Conservation (phyloP, 2,113 vertebrate genomes). For the Colaptes auratus region DNA sequence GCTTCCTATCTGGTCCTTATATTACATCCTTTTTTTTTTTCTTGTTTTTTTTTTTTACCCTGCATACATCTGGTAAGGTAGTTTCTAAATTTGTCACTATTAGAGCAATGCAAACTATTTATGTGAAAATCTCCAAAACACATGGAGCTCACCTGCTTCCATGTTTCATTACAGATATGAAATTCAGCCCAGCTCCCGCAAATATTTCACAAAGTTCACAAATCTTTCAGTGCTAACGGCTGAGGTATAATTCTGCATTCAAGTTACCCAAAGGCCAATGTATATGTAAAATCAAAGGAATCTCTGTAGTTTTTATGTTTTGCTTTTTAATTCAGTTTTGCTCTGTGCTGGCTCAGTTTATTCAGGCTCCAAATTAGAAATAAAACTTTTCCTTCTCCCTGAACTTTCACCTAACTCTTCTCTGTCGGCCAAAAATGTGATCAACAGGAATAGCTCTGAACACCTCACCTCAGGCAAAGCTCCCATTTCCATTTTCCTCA, state of each 20-base stretch:
- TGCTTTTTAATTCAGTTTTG: background rate
- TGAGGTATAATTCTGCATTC: background rate
- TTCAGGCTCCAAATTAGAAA: background rate
- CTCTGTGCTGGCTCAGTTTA: background rate
- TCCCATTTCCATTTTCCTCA: constrained; percentile 64
- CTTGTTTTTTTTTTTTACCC: background rate
- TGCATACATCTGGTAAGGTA: constrained; percentile 35
- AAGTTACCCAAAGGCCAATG: background rate
- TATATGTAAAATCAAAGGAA: background rate
- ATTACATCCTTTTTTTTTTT: background rate
- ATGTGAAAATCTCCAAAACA: constrained; percentile 44
- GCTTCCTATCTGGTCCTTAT: constrained; percentile 36
- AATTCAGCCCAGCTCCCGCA: constrained; percentile 27
- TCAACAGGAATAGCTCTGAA: constrained; percentile 16
- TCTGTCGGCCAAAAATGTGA: constrained; percentile 17
- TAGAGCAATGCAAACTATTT: constrained; percentile 54
- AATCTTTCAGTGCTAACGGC: constrained; percentile 17
- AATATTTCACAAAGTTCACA: background rate
- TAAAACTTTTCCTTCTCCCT: constrained; percentile 4
- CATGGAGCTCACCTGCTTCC: constrained; percentile 49
- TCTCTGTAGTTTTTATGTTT: background rate
- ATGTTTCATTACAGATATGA: constrained; percentile 32
- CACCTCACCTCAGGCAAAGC: constrained; percentile 37
- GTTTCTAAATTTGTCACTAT: constrained; percentile 48
- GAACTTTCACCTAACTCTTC: constrained; percentile 28